These are phyloP conservation scores for Glaucomys volans DNA, from an alignment of 2,113 vertebrate species.

Conservation along the genomic window DNA sequence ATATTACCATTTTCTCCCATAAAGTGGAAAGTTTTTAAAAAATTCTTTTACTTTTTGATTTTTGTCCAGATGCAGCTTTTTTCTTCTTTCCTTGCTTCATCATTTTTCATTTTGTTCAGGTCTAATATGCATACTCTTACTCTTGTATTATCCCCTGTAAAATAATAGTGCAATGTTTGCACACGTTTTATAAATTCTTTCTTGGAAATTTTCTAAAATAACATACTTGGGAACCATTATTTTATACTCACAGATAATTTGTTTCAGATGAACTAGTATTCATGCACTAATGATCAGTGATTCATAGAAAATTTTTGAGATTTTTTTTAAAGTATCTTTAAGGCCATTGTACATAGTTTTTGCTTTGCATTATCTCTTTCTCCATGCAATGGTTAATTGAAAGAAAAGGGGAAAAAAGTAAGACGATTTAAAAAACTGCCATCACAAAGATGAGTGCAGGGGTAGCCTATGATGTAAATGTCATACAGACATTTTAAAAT, in stretches of 20 bases:
- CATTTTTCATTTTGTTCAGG: neutral
- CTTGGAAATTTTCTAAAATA: slow-evolving; percentile 46
- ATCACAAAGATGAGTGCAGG: neutral
- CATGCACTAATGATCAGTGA: neutral
- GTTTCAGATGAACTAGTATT: slow-evolving; percentile 11
- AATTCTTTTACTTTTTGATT: neutral
- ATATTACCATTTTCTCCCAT: neutral
- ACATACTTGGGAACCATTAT: neutral
- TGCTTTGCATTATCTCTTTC: slow-evolving; percentile 35
- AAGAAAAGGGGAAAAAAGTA: neutral
- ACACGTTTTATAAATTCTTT: neutral
- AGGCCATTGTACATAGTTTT: neutral
- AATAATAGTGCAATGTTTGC: neutral
- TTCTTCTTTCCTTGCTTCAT: neutral
- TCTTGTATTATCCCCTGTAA: neutral
- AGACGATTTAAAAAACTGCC: slow-evolving; percentile 49
- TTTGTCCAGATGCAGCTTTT: neutral
- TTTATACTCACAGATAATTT: slow-evolving; percentile 38
- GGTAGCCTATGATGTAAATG: slow-evolving; percentile 52
- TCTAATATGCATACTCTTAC: neutral
- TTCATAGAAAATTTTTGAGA: slow-evolving; percentile 3
- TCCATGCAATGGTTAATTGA: slow-evolving; percentile 30
- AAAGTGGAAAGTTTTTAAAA: slow-evolving; percentile 36
- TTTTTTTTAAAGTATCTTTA: neutral
- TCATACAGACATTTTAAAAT: slow-evolving; percentile 59